A percentile compares a stretch with the other conserved stretches of the same genome.
These are phyloP conservation scores for Axis porcinus DNA, from an alignment of 2,113 vertebrate genomes.

Conservation along the genomic window DNA sequence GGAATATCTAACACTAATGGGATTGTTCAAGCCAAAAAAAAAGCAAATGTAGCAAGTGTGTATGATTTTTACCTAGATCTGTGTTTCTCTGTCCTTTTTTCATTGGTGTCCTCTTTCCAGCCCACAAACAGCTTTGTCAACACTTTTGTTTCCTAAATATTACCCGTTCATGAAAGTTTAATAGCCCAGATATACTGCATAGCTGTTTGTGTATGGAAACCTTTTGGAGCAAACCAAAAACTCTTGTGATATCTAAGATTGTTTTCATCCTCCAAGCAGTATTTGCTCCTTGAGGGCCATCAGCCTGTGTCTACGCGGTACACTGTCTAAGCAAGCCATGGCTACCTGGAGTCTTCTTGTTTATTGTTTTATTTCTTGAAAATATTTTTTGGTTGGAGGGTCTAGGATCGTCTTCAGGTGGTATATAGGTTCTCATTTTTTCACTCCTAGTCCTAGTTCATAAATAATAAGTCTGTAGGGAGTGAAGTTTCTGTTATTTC, in stretches of 20 bases:
- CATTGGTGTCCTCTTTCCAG: rapidly evolving
- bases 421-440: neutral
- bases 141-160: neutral
- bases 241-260: rapidly evolving
- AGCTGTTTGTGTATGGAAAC: no score
- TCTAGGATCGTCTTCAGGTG: neutral
- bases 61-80: neutral
- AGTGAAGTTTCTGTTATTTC: neutral
- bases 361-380: neutral
- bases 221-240: neutral
- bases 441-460: neutral
- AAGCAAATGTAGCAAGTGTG: rapidly evolving
- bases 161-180: rapidly evolving
- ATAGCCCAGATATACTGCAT: neutral
- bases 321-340: rapidly evolving
- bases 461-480: no score
- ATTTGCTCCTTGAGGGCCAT: neutral
- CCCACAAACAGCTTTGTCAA: neutral
- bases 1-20: rapidly evolving
- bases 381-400: neutral
- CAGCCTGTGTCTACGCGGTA: rapidly evolving
- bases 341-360: neutral
- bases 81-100: neutral
- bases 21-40: neutral
- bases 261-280: rapidly evolving